These are phyloP conservation scores for Epiblema foenella DNA, from an alignment of 2,888 invertebrate species.

Conservation along the genomic window DNA sequence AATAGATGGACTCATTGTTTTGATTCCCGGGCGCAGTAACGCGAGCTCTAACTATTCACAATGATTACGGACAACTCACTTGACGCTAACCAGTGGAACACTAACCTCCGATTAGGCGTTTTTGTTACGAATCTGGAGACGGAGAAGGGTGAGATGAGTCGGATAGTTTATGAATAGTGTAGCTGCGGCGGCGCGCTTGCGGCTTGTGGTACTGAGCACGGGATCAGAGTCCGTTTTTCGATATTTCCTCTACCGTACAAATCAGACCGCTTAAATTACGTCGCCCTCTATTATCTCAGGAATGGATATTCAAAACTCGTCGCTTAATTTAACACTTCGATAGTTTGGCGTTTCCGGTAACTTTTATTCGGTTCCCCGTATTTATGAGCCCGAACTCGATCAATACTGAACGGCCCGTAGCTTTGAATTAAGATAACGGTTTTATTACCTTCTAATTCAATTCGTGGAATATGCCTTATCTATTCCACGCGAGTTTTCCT, in stretches of 20 bases:
- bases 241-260: slow-evolving; percentile 49
- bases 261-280: slow-evolving; percentile 48
- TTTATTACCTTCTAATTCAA: slow-evolving; percentile 74
- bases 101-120: background rate
- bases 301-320: slow-evolving; percentile 47
- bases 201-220: slow-evolving; percentile 52
- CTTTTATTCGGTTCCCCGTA: slow-evolving; percentile 60
- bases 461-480: slow-evolving; percentile 67
- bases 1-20: slow-evolving; percentile 69
- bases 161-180: background rate
- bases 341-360: slow-evolving; percentile 49
- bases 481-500: slow-evolving; percentile 59
- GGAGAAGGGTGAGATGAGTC: background rate
- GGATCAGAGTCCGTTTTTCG: slow-evolving; percentile 45
- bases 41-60: slow-evolving; percentile 55
- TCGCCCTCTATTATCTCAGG: slow-evolving; percentile 47
- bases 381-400: slow-evolving; percentile 64
- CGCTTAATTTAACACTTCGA: slow-evolving; percentile 42
- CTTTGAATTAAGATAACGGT: slow-evolving; percentile 76
- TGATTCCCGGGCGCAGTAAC: slow-evolving; percentile 66
- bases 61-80: background rate
- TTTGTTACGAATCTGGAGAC: background rate
- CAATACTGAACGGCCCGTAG: slow-evolving; percentile 64
- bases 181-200: slow-evolving; percentile 56
- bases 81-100: background rate